A percentile compares a stretch with the other conserved stretches of the same genome.
These are phyloP conservation scores for Hypocryptadius cinnamomeus DNA, from an alignment of 2,113 vertebrate species.

Conservation along the genomic window DNA sequence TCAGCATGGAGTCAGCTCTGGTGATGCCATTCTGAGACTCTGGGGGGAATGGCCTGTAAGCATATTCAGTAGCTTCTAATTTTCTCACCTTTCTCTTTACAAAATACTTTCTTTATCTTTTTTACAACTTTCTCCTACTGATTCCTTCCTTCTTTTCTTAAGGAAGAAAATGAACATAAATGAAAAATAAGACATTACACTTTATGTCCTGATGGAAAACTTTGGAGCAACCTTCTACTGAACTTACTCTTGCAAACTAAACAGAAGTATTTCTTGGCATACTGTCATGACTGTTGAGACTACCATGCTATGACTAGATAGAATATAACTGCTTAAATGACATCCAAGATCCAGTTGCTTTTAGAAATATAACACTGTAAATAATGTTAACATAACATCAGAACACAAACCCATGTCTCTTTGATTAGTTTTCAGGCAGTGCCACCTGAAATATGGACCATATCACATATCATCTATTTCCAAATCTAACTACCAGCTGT, in stretches of 20 bases:
- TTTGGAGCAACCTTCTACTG: not conserved
- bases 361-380: not conserved
- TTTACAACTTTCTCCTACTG: not conserved
- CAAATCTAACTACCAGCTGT: not conserved
- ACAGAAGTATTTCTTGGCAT: not conserved
- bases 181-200: not conserved
- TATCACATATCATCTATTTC: not conserved
- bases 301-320: not conserved
- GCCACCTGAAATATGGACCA: not conserved
- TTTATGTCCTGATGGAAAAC: not conserved
- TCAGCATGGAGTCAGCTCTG: fast-evolving
- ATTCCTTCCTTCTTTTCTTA: not conserved
- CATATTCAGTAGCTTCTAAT: not conserved
- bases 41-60: not conserved
- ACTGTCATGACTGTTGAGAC: not conserved
- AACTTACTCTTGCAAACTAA: not conserved
- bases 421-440: not conserved
- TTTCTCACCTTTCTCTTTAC: not conserved
- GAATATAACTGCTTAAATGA: not conserved
- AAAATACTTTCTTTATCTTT: not conserved
- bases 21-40: not conserved
- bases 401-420: not conserved
- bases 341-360: not conserved
- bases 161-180: not conserved
- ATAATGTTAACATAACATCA: not conserved